These are phyloP conservation scores for Anastatus disparis DNA, from an alignment of 1,140 invertebrate genomes.

Conservation along the genomic window DNA sequence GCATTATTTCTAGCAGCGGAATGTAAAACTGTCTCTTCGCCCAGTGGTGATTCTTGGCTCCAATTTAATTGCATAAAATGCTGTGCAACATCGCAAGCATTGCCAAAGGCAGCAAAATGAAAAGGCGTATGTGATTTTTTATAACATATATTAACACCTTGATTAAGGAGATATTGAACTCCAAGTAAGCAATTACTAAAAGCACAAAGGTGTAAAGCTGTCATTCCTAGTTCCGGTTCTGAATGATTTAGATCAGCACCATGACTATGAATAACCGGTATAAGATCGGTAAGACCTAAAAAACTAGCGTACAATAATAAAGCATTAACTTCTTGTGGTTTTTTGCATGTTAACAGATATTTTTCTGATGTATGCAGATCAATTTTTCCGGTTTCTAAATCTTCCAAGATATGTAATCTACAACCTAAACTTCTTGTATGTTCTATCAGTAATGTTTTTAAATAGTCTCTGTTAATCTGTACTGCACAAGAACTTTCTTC, in stretches of 20 bases:
- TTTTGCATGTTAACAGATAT: slow-evolving; percentile 66
- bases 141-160: slow-evolving; percentile 73
- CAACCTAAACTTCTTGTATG: slow-evolving; percentile 76
- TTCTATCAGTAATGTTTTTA: slow-evolving; percentile 76
- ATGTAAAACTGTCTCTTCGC: slow-evolving; percentile 81
- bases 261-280: slow-evolving; percentile 70
- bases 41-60: slow-evolving; percentile 67
- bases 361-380: slow-evolving; percentile 67
- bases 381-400: slow-evolving; percentile 74
- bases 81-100: slow-evolving; percentile 77
- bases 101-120: slow-evolving; percentile 84
- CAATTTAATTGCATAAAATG: slow-evolving; percentile 76
- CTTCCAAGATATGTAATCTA: slow-evolving; percentile 74
- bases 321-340: slow-evolving; percentile 75
- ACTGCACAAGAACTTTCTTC: slow-evolving; percentile 71
- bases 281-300: slow-evolving; percentile 73
- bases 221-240: slow-evolving; percentile 75
- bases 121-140: slow-evolving; percentile 78
- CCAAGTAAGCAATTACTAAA: slow-evolving; percentile 81
- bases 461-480: slow-evolving; percentile 78
- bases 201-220: slow-evolving; percentile 78
- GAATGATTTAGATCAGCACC: slow-evolving; percentile 77
- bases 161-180: slow-evolving; percentile 73
- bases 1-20: slow-evolving; percentile 81
- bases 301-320: slow-evolving; percentile 78